Evolutionary conservation across 1,140 invertebrate species (phyloP), one percentile per base, ranked within the genome.

Genomic region (Orius insidiosus): DNA sequence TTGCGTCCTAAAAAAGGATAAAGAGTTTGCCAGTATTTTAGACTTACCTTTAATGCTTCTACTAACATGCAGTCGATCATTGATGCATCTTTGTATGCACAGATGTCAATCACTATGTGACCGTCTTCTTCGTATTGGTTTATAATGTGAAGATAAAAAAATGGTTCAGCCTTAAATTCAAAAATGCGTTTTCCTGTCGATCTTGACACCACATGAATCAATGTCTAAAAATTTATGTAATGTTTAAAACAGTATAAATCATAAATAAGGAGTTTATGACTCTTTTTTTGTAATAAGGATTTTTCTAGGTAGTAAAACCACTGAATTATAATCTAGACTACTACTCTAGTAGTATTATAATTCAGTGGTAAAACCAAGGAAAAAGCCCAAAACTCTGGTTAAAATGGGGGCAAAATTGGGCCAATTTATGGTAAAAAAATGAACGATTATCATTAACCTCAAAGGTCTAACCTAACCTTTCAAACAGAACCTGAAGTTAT

Each of bases 71-170:
- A 87, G 51, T 88, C 75, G 10, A 90, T 60, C 70, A 86, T 82
- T 49, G 75, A 69, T 0, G 84, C 71, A 65, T 89, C 75, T 48
- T 77, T 73, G 57, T 89, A 92, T 42, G 74, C 72, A 56, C 85
- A 88, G 31, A 93, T 70, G 57, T 93, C 87, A 0, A 92, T 60
- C 2, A 77, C 61, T 1, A 89, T 60, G 38, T 73, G 67, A n/a
- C 71, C 67, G 36, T 78, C 72, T 9, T 57, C 52, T 57, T 88
- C 87, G 57, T 77, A 94, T 43, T 81, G 75, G 64, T 94, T 94
- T 44, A 92, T 86, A 30, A 87, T 81, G 57, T 94, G 89, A 2
- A 92, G 68, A 53, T 78, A 88, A 57, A 92, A 90, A 50, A 92
- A 78, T 0, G 76, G 63, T 46, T 85, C 76, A 0, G 83, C 70